Evolutionary conservation across 2,888 invertebrate species (phyloP).

Genomic region (Phengaris arion): DNA sequence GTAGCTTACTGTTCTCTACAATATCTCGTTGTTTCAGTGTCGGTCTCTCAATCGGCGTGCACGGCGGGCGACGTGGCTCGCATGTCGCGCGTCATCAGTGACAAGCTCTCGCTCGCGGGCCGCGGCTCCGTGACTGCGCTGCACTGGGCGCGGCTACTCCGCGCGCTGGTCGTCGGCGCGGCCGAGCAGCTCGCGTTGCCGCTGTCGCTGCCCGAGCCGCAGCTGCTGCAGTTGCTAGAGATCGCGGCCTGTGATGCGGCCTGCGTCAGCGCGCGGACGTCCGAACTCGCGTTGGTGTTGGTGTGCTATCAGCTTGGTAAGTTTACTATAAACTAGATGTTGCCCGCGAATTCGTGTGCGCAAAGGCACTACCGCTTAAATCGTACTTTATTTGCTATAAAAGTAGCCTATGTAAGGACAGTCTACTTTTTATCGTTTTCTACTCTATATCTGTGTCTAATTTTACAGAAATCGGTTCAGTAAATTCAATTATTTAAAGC

Average conservation of each 20-base stretch:
- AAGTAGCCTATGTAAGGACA: too few species aligned
- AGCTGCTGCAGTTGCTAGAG: conserved; percentile 80
- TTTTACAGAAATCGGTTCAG: too few species aligned
- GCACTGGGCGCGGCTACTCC: conserved; percentile 84
- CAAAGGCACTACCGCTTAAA: too few species aligned
- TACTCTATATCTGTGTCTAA: too few species aligned
- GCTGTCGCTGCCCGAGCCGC: conserved; percentile 33
- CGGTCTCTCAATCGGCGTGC: conserved; percentile 87
- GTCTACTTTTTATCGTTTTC: too few species aligned
- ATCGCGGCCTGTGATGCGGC: conserved; percentile 87
- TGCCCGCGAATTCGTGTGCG: too few species aligned
- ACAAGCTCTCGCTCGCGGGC: conserved; percentile 83
- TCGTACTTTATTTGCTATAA: too few species aligned
- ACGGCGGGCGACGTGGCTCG: conserved; percentile 90
- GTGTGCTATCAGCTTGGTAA: conserved; percentile 82
- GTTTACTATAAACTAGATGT: not conserved
- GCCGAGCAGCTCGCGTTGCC: conserved; percentile 32
- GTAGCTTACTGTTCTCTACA: not conserved
- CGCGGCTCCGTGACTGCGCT: conserved; percentile 81
- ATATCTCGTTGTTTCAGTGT: conserved; percentile 51
- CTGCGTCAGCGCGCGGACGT: conserved; percentile 86
- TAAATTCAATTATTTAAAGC: too few species aligned
- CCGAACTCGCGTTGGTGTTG: conserved; percentile 88
- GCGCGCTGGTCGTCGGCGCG: conserved; percentile 78
- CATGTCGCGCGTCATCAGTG: conserved; percentile 90